Percentiles rank a stretch among this genome's conserved stretches.
Conservation (phyloP, 2,113 vertebrate genomes). For the Aspidoscelis tigris region DNA sequence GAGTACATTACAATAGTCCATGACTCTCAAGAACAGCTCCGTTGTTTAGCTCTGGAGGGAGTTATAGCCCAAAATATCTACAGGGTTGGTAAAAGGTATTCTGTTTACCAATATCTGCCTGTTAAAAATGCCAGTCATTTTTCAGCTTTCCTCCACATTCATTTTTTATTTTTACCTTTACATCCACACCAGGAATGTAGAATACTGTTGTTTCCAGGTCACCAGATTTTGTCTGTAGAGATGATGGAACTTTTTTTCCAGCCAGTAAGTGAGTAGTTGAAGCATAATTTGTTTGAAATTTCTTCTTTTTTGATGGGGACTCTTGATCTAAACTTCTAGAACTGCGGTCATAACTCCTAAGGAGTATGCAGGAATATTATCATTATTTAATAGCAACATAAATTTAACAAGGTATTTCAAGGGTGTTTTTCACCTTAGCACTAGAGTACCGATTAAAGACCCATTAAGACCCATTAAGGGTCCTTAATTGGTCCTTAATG, state of each 20-base stretch:
- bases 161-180: slow-evolving; percentile 84
- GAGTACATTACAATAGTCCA: too few species aligned
- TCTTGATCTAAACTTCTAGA: slow-evolving; percentile 94
- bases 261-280: slow-evolving; percentile 90
- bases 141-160: neutral
- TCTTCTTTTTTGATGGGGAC: slow-evolving; percentile 96
- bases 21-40: too few species aligned
- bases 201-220: slow-evolving; percentile 97
- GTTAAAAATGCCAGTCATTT: slow-evolving; percentile 11
- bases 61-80: too few species aligned
- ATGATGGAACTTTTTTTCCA: slow-evolving; percentile 93
- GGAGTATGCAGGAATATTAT: slow-evolving; percentile 10
- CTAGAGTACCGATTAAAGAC: too few species aligned
- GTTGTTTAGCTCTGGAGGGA: too few species aligned
- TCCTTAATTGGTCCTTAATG: too few species aligned
- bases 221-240: slow-evolving; percentile 91
- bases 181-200: slow-evolving; percentile 98
- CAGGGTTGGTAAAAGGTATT: neutral
- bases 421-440: too few species aligned
- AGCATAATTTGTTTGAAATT: slow-evolving; percentile 89
- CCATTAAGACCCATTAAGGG: too few species aligned
- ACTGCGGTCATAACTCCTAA: slow-evolving; percentile 92
- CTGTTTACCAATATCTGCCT: neutral
- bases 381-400: neutral
- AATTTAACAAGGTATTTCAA: slow-evolving; percentile 18